Conservation (phyloP, 2,797 vertebrate genomes). For the Sebastes trivittatus region DNA sequence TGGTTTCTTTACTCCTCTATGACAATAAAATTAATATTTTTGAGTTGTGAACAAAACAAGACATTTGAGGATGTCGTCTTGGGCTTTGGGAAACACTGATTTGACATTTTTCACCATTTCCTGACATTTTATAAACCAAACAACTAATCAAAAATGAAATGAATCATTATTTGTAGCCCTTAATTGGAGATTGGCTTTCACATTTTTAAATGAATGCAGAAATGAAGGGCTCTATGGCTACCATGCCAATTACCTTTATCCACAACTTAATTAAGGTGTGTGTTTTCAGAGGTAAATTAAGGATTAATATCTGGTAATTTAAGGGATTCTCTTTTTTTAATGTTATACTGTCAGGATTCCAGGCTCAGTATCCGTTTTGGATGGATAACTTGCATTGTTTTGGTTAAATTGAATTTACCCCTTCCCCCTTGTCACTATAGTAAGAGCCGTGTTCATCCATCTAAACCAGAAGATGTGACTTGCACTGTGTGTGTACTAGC, state of each 20-base stretch:
- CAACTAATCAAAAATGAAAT: too few species aligned
- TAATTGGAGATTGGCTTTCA: not conserved
- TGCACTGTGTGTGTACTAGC: not conserved
- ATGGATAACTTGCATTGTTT: not conserved
- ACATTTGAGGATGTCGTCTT: too few species aligned
- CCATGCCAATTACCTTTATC: not conserved
- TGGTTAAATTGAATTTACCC: not conserved
- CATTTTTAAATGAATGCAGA: not conserved
- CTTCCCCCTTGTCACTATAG: not conserved
- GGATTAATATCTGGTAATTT: not conserved
- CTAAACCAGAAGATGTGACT: conserved; percentile 6
- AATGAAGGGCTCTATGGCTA: not conserved
- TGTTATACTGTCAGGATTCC: not conserved
- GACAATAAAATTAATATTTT: too few species aligned
- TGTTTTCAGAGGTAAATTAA: not conserved
- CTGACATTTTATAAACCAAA: too few species aligned
- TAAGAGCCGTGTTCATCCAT: not conserved
- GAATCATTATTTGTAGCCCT: too few species aligned
- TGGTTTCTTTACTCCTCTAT: too few species aligned
- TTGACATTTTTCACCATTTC: too few species aligned
- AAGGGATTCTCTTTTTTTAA: not conserved
- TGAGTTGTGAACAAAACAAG: too few species aligned
- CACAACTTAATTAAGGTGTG: not conserved
- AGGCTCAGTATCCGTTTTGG: not conserved
- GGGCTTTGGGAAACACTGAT: too few species aligned